These are phyloP conservation scores for Zaprionus africanus DNA, from an alignment of 1,140 invertebrate species.

Conservation along the genomic window DNA sequence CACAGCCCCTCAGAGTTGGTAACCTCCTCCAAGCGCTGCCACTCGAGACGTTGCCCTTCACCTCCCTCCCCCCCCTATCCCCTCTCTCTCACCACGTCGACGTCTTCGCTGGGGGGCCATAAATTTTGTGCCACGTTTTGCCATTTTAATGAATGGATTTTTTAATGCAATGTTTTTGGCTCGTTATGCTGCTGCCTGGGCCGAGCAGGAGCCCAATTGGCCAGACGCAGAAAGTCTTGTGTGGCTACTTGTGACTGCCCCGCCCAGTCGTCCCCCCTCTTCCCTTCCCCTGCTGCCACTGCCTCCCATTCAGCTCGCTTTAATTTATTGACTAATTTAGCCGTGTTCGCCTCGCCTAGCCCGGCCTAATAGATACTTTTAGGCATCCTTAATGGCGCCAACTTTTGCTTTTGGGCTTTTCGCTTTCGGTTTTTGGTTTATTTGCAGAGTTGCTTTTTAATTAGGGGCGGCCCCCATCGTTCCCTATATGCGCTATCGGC, in stretches of 20 bases:
- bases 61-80: neutral
- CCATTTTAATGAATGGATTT: constrained; percentile 82
- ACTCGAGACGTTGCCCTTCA: constrained; percentile 51
- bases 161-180: constrained; percentile 80
- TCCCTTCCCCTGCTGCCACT: neutral
- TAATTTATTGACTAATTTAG: constrained; percentile 82
- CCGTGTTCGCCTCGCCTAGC: neutral
- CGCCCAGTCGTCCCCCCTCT: too few relatives aligned
- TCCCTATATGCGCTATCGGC: constrained; percentile 12
- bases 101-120: constrained; percentile 50
- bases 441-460: constrained; percentile 8
- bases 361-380: constrained; percentile 71
- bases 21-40: constrained; percentile 12
- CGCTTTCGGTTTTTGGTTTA: neutral
- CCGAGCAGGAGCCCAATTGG: neutral
- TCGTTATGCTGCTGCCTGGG: constrained; percentile 52
- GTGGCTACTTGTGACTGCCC: neutral
- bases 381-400: constrained; percentile 51
- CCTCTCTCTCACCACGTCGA: neutral
- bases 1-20: neutral
- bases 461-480: neutral
- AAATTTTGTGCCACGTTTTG: constrained; percentile 78
- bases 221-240: constrained; percentile 21
- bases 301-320: constrained; percentile 33
- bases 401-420: constrained; percentile 32